Evolutionary conservation across 37 sponge, comb jelly and placozoan genomes (phyloP).

Genomic region (Crambe crambe): DNA sequence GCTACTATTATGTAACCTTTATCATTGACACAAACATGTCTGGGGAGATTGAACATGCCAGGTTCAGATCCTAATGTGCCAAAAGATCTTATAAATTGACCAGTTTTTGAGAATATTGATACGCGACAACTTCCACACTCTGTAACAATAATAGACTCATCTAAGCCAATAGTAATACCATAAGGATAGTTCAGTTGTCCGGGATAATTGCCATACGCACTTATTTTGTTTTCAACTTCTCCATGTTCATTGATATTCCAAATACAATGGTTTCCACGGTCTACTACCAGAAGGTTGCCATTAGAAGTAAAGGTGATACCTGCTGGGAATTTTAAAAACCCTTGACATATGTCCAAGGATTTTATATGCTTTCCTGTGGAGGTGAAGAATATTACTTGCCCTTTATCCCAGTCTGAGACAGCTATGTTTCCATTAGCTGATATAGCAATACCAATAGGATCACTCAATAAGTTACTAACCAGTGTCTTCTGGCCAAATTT

Average conservation of each 20-base stretch:
- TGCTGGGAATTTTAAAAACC: slow-evolving; percentile 26
- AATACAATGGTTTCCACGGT: slow-evolving; percentile 32
- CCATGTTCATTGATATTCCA: slow-evolving; percentile 27
- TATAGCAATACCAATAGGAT: slow-evolving; percentile 29
- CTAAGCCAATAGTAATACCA: slow-evolving; percentile 16
- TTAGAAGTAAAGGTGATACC: slow-evolving; percentile 17
- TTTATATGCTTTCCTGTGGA: not conserved
- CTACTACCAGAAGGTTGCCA: slow-evolving; percentile 21
- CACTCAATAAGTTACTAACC: slow-evolving; percentile 8
- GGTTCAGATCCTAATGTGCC: slow-evolving; percentile 23
- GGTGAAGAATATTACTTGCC: not conserved
- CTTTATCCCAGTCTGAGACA: slow-evolving; percentile 38
- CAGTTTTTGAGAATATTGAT: slow-evolving; percentile 25
- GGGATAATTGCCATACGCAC: not conserved
- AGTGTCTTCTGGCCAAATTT: slow-evolving; percentile 45
- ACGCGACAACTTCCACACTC: slow-evolving; percentile 35
- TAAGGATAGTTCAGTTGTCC: slow-evolving; percentile 32
- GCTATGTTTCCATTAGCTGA: slow-evolving; percentile 2
- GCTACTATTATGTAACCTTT: slow-evolving; percentile 33
- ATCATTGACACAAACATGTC: slow-evolving; percentile 39
- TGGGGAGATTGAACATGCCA: slow-evolving; percentile 27
- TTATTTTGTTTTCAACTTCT: not conserved
- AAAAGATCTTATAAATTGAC: slow-evolving; percentile 28
- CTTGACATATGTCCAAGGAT: not conserved
- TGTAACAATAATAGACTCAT: slow-evolving; percentile 13